Conservation (phyloP, 2,113 vertebrate genomes). For the Beaufortia kweichowensis region DNA sequence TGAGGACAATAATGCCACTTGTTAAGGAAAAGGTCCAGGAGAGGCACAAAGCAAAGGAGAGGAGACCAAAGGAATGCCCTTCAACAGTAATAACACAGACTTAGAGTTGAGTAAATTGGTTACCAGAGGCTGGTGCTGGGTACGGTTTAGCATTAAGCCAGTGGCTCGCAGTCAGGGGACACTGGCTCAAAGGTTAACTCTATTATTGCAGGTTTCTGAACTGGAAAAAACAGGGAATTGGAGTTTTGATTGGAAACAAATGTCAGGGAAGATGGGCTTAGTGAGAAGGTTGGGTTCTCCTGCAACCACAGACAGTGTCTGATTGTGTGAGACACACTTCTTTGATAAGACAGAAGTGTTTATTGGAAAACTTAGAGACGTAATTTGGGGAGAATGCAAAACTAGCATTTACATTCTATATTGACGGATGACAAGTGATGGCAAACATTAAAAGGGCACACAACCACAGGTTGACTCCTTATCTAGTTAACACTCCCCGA, state of each 20-base stretch:
- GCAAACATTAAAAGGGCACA: not conserved
- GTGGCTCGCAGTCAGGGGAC: constrained; percentile 1
- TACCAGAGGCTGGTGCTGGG: constrained; percentile 40
- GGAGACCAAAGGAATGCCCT: constrained; percentile 41
- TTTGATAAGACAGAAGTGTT: not conserved
- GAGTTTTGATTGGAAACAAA: constrained; percentile 77
- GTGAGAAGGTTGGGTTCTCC: constrained; percentile 43
- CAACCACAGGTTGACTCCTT: not conserved
- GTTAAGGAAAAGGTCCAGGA: constrained; percentile 21
- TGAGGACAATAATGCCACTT: constrained; percentile 49
- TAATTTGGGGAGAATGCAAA: not conserved
- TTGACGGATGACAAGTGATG: too few relatives aligned
- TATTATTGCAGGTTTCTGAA: constrained; percentile 71
- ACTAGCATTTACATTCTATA: constrained; percentile 5
- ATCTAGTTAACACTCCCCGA: constrained; percentile 32
- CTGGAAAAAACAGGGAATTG: constrained; percentile 66
- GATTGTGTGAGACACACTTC: constrained; percentile 9
- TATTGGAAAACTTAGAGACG: not conserved
- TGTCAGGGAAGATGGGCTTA: constrained; percentile 70
- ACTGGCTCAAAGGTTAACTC: constrained; percentile 68
- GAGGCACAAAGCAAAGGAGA: constrained; percentile 48
- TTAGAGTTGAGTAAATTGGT: constrained; percentile 52
- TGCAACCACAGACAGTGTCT: constrained; percentile 34
- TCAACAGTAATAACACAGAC: constrained; percentile 42
- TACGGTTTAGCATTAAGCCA: constrained; percentile 42